Conservation (phyloP, 2,888 invertebrate genomes). For the Microctonus brassicae region DNA sequence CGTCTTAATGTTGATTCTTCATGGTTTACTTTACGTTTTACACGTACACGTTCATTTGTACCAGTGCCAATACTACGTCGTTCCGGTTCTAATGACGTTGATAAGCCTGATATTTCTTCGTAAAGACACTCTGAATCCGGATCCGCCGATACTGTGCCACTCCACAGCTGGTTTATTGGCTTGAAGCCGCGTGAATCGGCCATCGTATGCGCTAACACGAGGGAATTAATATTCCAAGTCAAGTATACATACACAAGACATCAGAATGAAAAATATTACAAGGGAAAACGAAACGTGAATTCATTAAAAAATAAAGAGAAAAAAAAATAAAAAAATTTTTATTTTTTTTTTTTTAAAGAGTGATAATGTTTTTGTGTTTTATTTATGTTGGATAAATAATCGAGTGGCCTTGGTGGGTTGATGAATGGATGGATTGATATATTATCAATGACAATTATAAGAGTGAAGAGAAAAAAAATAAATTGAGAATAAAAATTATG, state of each 20-base stretch:
- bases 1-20: constrained; percentile 28
- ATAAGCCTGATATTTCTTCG: constrained; percentile 66
- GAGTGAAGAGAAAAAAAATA: neutral
- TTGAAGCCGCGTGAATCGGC: constrained; percentile 68
- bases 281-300: no score
- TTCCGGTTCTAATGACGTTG: constrained; percentile 59
- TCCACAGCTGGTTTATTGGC: constrained; percentile 69
- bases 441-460: neutral
- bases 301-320: neutral
- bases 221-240: neutral
- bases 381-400: no score
- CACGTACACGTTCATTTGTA: constrained; percentile 39
- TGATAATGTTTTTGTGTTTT: neutral
- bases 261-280: no score
- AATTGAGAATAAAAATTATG: neutral
- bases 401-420: neutral
- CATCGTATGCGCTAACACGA: constrained; percentile 62
- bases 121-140: constrained; percentile 68
- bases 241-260: neutral
- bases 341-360: neutral
- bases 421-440: neutral
- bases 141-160: constrained; percentile 63
- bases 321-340: neutral
- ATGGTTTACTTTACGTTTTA: constrained; percentile 42
- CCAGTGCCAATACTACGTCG: constrained; percentile 35